Evolutionary conservation across 2,888 invertebrate species (phyloP).

Genomic region (Hymenopus coronatus): DNA sequence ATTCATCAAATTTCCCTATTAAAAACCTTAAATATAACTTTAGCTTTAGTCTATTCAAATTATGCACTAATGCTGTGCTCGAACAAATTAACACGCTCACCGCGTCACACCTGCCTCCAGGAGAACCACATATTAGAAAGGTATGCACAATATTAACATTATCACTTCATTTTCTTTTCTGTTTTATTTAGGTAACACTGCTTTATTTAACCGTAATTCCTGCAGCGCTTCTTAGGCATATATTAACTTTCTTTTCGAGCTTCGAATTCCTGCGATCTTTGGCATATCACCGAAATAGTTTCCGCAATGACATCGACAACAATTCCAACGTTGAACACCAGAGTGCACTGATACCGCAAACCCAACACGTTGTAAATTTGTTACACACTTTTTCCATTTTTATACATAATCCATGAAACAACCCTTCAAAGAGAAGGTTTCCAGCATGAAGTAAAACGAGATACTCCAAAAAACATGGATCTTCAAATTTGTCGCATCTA

Average conservation of each 20-base stretch:
- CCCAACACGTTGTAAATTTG: slow-evolving; percentile 19
- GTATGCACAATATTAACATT: background rate
- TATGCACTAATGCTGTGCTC: background rate
- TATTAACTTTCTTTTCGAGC: background rate
- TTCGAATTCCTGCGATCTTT: background rate
- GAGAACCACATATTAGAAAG: background rate
- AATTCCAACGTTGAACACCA: background rate
- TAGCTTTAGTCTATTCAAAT: background rate
- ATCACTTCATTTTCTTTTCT: background rate
- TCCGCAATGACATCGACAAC: slow-evolving; percentile 17
- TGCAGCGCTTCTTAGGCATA: background rate
- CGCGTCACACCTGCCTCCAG: slow-evolving; percentile 31
- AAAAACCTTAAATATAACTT: background rate
- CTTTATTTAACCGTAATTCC: background rate
- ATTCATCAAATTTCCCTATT: background rate
- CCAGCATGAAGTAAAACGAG: background rate
- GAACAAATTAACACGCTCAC: slow-evolving; percentile 23
- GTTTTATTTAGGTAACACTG: background rate
- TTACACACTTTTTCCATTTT: slow-evolving; percentile 7
- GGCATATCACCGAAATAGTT: slow-evolving; percentile 4
- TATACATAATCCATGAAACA: background rate
- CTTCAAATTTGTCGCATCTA: background rate
- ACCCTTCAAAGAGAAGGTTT: background rate
- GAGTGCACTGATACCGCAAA: background rate
- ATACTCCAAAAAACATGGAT: background rate